Conservation (phyloP, 2,888 invertebrate species). For the Ectemnius cavifrons region DNA sequence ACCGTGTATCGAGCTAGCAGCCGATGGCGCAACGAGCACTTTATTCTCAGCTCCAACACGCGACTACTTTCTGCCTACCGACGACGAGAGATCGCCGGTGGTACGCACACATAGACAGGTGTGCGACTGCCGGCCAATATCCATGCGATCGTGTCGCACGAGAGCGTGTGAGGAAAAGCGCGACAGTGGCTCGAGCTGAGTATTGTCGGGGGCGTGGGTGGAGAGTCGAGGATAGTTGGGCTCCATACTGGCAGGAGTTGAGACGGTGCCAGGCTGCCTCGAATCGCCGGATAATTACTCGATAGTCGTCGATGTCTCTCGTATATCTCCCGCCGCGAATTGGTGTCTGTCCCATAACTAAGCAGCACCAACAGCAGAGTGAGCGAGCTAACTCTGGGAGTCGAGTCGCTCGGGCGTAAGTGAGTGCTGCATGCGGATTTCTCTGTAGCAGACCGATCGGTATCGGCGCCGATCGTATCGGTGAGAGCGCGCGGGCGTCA, state of each 20-base stretch:
- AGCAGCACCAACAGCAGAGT: conserved; percentile 5
- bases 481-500: conserved; percentile 55
- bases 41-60: conserved; percentile 45
- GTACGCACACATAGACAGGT: conserved; percentile 20
- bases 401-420: conserved; percentile 4
- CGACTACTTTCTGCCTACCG: conserved; percentile 27
- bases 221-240: conserved; percentile 42
- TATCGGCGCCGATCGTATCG: conserved; percentile 60
- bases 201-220: conserved; percentile 37
- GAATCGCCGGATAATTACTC: conserved; percentile 55
- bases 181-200: conserved; percentile 31
- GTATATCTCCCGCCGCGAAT: conserved; percentile 45
- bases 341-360: conserved; percentile 36
- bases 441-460: conserved; percentile 47
- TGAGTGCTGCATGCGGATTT: conserved; percentile 24
- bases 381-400: conserved; percentile 30
- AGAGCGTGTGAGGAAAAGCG: conserved; percentile 16
- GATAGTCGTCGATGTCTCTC: conserved; percentile 42
- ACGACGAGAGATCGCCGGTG: conserved; percentile 24
- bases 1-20: conserved; percentile 23
- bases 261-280: conserved; percentile 40
- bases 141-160: conserved; percentile 4
- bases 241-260: conserved; percentile 12
- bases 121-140: conserved; percentile 9
- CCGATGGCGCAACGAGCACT: conserved; percentile 52